Conservation (phyloP, 2,113 vertebrate genomes). For the Myotis davidii region DNA sequence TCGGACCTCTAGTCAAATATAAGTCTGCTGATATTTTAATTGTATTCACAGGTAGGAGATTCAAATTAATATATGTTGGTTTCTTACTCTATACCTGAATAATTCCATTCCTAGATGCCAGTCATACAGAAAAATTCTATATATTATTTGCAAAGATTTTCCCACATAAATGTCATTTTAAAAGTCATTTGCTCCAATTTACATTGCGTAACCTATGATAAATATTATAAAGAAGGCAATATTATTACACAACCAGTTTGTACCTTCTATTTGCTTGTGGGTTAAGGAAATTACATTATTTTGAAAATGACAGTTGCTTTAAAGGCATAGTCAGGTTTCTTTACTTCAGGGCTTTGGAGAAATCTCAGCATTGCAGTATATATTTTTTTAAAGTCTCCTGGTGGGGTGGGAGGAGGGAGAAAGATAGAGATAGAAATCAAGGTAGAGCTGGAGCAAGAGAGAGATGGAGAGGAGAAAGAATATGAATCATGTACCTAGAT, state of each 20-base stretch:
- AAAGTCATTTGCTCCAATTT: not conserved
- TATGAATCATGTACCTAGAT: not conserved
- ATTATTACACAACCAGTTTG: not conserved
- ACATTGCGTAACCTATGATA: not conserved
- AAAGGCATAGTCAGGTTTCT: not conserved
- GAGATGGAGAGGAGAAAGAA: not conserved
- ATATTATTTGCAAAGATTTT: not conserved
- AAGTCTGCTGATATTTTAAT: too few species aligned
- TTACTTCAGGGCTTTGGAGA: constrained; percentile 21
- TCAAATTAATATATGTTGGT: not conserved
- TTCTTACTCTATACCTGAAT: not conserved
- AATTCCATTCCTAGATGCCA: not conserved
- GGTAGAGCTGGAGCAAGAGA: not conserved
- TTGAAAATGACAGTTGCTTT: not conserved
- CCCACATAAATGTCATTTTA: not conserved
- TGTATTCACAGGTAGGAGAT: too few species aligned
- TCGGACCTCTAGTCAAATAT: too few species aligned
- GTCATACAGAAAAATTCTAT: not conserved
- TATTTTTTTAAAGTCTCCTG: not conserved
- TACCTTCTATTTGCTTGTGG: not conserved
- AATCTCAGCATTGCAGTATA: not conserved
- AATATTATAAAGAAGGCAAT: not conserved
- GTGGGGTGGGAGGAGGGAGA: not conserved
- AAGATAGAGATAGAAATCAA: not conserved
- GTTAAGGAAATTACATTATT: not conserved